Evolutionary conservation across 2,888 invertebrate species (phyloP).

Genomic region (Lutraria lutraria): DNA sequence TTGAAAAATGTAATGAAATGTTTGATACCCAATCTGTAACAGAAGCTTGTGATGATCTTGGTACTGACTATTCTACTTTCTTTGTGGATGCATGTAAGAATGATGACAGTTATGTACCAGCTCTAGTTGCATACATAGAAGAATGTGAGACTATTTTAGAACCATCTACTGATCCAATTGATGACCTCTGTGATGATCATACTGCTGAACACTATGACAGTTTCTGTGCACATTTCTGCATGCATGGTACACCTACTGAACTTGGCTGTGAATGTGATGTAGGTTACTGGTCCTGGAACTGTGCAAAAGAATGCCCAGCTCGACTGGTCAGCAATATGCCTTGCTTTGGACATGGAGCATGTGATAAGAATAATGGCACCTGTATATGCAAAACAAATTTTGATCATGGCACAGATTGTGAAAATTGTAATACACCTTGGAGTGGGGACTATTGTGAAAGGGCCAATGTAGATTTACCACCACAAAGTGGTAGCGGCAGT

Average conservation of each 20-base stretch:
- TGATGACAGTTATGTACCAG: constrained; percentile 61
- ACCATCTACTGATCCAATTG: constrained; percentile 61
- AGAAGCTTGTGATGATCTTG: constrained; percentile 51
- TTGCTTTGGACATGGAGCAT: constrained; percentile 71
- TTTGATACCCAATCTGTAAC: constrained; percentile 36
- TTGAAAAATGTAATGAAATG: constrained; percentile 36
- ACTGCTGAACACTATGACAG: constrained; percentile 57
- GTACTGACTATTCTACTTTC: constrained; percentile 34
- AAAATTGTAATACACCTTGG: constrained; percentile 57
- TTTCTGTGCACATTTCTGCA: constrained; percentile 69
- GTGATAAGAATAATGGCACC: constrained; percentile 64
- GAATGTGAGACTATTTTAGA: constrained; percentile 64
- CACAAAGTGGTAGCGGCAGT: constrained; percentile 3
- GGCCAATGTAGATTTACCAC: neutral
- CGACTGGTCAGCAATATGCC: constrained; percentile 43
- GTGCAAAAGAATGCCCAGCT: constrained; percentile 64
- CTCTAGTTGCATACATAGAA: constrained; percentile 63
- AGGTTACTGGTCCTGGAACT: constrained; percentile 70
- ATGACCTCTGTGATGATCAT: constrained; percentile 66
- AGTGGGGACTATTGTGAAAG: constrained; percentile 68
- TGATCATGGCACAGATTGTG: constrained; percentile 43
- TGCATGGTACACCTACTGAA: constrained; percentile 56
- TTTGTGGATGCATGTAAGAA: constrained; percentile 53
- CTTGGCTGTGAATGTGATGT: constrained; percentile 61
- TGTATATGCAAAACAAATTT: constrained; percentile 62